Base-by-base conservation (phyloP, 2,797 vertebrate species). In the Cirrhinus molitorella region DNA sequence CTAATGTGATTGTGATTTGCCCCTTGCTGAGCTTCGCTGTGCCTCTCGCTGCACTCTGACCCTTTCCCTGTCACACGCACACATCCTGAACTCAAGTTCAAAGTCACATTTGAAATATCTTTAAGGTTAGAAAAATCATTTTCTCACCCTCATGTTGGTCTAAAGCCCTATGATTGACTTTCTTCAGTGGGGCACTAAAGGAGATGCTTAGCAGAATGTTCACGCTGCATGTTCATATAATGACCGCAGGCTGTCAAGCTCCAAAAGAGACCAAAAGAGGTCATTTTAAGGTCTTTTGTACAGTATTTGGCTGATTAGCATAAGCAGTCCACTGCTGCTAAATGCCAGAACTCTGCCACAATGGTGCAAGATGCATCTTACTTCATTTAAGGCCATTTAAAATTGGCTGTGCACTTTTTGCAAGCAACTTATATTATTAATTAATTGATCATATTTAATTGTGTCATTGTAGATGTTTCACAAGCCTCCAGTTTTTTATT, bases 1-100 rank as follows among this genome's bases (percentile, higher is more conserved):
- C 85, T 90, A 91, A 71, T 61, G 71, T 90, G 86, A 90, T 92
- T 91, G 91, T 82, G 86, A 91, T 88, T 88, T 88, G 91, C 90
- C 91, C 91, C 87, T 87, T 91, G 89, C 90, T 89, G 89, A 86
- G 92, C 93, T 93, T 93, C 87, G 91, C 93, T 86, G 87, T 91
- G 91, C 91, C 91, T 93, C 90, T 89, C 66, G 68, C 67, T 78
- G 74, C 74, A 49, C 79, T 86, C 88, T 87, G 85, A 87, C 87
- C 86, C 85, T 83, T 83, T 88, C 86, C 87, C 89, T 85, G 85
- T 71, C 31, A 73, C 57, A 65, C 89, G 88, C 88, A 63, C 75
- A 28, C 68, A 57, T 49, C 21, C 16, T 81, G 63, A 76, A 37
- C 19, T 57, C 70, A 51, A 88, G 89, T 65, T 86, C 84, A 83